Evolutionary conservation across 2,888 invertebrate species (phyloP).

Genomic region (Lamellibrachia satsuma): DNA sequence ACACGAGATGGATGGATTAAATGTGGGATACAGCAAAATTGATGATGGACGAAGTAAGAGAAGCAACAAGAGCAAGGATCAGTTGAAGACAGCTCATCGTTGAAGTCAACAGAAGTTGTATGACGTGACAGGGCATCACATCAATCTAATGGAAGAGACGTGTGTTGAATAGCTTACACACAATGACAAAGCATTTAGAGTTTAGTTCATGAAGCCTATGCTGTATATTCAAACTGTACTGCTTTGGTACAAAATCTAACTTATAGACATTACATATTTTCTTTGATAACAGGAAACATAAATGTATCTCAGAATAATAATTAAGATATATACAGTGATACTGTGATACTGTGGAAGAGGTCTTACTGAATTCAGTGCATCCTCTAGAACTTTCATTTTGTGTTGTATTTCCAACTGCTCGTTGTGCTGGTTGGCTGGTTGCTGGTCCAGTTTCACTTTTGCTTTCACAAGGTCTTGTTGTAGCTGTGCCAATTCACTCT

Average conservation of each 20-base stretch:
- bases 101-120: no score
- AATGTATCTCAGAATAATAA: background rate
- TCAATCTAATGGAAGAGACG: no score
- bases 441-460: constrained; percentile 12
- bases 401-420: background rate
- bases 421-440: background rate
- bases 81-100: no score
- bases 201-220: background rate
- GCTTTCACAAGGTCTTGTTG: constrained; percentile 10
- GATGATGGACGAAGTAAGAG: no score
- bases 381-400: background rate
- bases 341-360: background rate
- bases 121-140: no score
- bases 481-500: background rate
- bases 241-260: background rate
- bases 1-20: no score
- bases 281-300: background rate
- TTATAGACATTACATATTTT: background rate
- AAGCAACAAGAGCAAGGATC: no score
- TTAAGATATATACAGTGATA: background rate
- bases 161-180: no score
- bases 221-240: background rate
- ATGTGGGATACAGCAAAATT: no score
- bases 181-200: no score
- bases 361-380: constrained; percentile 17